Conservation (phyloP, 2,888 invertebrate species). For the Agriopis marginaria region DNA sequence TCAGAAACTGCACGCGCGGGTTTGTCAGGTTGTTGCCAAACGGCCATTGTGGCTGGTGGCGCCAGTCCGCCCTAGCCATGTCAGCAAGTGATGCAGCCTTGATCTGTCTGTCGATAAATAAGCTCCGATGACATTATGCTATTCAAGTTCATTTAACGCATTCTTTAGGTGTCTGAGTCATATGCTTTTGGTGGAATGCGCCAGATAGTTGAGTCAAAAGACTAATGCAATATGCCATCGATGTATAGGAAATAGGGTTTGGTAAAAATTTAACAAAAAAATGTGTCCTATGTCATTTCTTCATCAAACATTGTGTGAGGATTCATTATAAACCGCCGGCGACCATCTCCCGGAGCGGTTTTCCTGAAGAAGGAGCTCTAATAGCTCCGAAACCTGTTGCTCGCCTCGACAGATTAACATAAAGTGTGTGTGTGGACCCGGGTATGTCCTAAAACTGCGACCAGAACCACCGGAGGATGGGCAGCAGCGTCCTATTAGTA, state of each 20-base stretch:
- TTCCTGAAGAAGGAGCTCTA: too few species aligned
- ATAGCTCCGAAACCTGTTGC: too few species aligned
- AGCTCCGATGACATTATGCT: slow-evolving; percentile 58
- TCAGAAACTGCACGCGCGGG: slow-evolving; percentile 33
- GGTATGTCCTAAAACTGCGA: too few species aligned
- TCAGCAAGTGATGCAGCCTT: slow-evolving; percentile 58
- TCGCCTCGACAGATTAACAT: too few species aligned
- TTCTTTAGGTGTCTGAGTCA: slow-evolving; percentile 45
- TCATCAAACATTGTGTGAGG: too few species aligned
- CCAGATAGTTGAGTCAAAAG: slow-evolving; percentile 1
- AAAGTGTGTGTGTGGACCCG: too few species aligned
- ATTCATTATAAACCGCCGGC: too few species aligned
- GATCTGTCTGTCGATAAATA: slow-evolving; percentile 65
- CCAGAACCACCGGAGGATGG: too few species aligned
- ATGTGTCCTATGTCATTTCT: too few species aligned
- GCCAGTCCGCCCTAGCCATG: slow-evolving; percentile 43
- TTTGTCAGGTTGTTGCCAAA: slow-evolving; percentile 38
- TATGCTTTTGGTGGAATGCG: slow-evolving; percentile 12
- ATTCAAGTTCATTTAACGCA: slow-evolving; percentile 54
- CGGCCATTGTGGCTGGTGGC: slow-evolving; percentile 33
- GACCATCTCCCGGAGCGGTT: too few species aligned
- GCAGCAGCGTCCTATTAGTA: too few species aligned
- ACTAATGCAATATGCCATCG: neutral
- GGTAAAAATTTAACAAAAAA: too few species aligned
- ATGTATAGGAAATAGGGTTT: neutral